phyloP scores from a whole-genome alignment of 2,888 invertebrate species.

The Ichneumon xanthorius region DNA sequence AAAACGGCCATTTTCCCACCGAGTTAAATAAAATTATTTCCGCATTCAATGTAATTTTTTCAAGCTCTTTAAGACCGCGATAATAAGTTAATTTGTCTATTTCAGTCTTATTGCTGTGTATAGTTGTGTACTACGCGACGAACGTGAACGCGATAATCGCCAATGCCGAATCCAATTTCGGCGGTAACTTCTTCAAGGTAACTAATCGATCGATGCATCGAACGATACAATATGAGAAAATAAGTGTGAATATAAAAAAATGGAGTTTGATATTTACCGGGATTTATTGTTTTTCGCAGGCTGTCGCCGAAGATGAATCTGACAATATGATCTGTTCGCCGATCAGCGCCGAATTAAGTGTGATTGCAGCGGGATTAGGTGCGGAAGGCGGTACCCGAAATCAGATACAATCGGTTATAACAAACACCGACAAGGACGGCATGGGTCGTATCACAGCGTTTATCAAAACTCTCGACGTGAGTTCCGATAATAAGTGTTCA shows the following conservation, averaged over 20 bases:
- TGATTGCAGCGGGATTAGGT: slow-evolving; percentile 79
- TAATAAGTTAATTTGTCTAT: neutral
- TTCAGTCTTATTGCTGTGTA: neutral
- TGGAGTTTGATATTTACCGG: too few species aligned
- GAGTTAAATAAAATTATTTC: too few species aligned
- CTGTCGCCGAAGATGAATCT: slow-evolving; percentile 56
- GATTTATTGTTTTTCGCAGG: slow-evolving; percentile 60
- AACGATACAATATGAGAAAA: too few species aligned
- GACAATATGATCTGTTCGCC: slow-evolving; percentile 80
- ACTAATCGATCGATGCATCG: neutral
- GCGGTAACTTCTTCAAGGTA: slow-evolving; percentile 56
- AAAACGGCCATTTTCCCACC: too few species aligned
- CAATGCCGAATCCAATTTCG: slow-evolving; percentile 26
- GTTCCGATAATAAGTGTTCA: slow-evolving; percentile 13
- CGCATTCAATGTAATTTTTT: neutral
- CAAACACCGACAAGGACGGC: slow-evolving; percentile 70
- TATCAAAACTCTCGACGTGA: slow-evolving; percentile 76
- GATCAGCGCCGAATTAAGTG: slow-evolving; percentile 79
- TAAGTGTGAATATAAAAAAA: neutral
- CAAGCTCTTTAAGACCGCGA: neutral
- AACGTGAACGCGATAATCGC: neutral
- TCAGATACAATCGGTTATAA: slow-evolving; percentile 74
- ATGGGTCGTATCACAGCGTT: slow-evolving; percentile 74
- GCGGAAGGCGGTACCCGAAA: slow-evolving; percentile 74
- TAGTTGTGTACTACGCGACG: neutral